Base-by-base conservation (phyloP, 2,797 vertebrate species). In the Mus spretus region DNA sequence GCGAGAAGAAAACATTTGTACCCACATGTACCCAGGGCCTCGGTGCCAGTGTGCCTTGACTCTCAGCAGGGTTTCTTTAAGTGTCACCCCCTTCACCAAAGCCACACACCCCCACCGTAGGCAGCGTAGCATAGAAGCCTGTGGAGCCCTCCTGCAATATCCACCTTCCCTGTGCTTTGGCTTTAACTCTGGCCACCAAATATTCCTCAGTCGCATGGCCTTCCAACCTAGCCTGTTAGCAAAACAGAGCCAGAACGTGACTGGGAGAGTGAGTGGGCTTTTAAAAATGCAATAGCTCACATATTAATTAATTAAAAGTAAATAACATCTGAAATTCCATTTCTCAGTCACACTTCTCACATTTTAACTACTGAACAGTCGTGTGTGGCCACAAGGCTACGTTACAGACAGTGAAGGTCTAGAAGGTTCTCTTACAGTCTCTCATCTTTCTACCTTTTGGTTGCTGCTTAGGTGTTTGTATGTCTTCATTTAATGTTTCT, bases 261-360 rank as follows among this genome's bases (percentile, higher is more conserved):
- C 55, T n/a, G 20, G 92, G 37, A 72, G 90, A 89, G 26, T 65
- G 87, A 89, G 26, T 65, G 13, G 65, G 9, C 81, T 91, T 93
- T 86, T 1, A 75, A 75, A 90, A 90, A 77, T 37, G 31, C 26
- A 57, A 10, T 24, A 79, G 91, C 50, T 86, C 65, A 74, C 67
- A 70, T 63, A 44, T 92, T 63, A 95, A 81, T 65, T 55, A 91
- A 75, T 75, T 94, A 90, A 96, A 86, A 84, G 37, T 44, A 89
- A 86, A 92, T 26, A 89, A 61, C 44, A 37, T 67, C 85, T 75
- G 28, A 55, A 91, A 47, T 90, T 77, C 19, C 6, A 65, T 87
- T 93, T 74, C 61, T 93, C 53, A 6, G 20, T 70, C 34, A 40
- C 28, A 87, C 40, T 75, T 37, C 15, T 28, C 24, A 91, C 55